Evolutionary conservation across 1,140 invertebrate species (phyloP).

Genomic region (Ectropis grisescens): DNA sequence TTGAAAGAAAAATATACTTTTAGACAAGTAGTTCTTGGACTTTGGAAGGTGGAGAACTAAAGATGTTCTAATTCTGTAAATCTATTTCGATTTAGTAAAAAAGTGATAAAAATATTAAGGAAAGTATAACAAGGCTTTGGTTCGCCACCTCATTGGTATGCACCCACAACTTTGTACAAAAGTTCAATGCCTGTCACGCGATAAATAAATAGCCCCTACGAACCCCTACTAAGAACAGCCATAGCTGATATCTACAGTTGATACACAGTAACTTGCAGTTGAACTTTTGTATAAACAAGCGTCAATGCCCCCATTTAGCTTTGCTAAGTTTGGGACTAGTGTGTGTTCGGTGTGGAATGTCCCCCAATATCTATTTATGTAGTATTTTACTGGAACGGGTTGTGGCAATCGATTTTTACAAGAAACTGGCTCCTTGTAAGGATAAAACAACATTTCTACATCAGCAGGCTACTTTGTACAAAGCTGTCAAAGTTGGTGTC

Average conservation of each 20-base stretch:
- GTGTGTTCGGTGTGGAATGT: too few species aligned
- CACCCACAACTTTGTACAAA: constrained; percentile 46
- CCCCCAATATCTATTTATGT: too few species aligned
- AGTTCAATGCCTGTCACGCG: constrained; percentile 32
- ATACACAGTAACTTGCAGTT: constrained; percentile 14
- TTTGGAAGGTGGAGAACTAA: constrained; percentile 8
- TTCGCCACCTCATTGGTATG: constrained; percentile 8
- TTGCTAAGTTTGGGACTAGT: too few species aligned
- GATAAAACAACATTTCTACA: constrained; percentile 20
- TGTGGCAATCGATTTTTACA: constrained; percentile 22
- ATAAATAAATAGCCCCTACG: too few species aligned
- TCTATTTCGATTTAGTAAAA: too few species aligned
- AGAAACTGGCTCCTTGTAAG: constrained; percentile 23
- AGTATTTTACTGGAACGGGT: too few species aligned
- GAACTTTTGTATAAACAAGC: constrained; percentile 24
- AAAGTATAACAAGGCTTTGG: too few species aligned
- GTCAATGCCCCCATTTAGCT: too few species aligned
- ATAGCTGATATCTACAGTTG: too few species aligned
- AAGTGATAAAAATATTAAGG: too few species aligned
- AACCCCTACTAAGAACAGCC: too few species aligned
- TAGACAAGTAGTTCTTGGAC: constrained; percentile 5
- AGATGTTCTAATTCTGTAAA: too few species aligned
- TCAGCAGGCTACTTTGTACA: constrained; percentile 42
- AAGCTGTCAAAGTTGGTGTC: constrained; percentile 32
- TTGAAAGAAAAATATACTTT: constrained; percentile 30